Percentiles rank a stretch among this genome's conserved stretches.
phyloP scores from a whole-genome alignment of 2,113 vertebrate genomes.

The Pica pica region DNA sequence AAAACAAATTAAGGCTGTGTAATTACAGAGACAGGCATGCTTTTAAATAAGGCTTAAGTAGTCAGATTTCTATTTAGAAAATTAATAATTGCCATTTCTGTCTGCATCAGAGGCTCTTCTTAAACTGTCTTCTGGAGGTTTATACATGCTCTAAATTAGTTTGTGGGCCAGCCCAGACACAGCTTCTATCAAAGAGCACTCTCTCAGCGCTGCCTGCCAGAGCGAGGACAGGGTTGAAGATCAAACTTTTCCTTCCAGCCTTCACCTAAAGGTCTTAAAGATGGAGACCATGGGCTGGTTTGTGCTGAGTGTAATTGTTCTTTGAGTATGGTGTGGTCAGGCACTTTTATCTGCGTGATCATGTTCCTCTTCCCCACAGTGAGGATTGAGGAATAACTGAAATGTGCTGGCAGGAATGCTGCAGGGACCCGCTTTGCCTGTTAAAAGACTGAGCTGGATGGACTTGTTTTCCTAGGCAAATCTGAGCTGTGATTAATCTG shows the following conservation, averaged over 20 bases:
- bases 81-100: constrained; percentile 60
- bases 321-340: neutral
- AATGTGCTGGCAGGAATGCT: neutral
- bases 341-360: neutral
- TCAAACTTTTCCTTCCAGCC: neutral
- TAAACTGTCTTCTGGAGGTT: constrained; percentile 20
- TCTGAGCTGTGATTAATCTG: neutral
- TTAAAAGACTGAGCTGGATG: neutral
- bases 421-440: neutral
- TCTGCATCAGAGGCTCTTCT: neutral
- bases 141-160: neutral
- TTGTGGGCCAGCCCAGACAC: neutral
- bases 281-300: neutral
- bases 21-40: constrained; percentile 65
- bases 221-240: neutral
- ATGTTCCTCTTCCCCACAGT: neutral
- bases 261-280: neutral
- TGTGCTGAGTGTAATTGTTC: neutral
- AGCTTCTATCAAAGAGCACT: neutral
- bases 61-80: constrained; percentile 67
- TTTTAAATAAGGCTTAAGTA: constrained; percentile 69
- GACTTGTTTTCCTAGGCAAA: neutral
- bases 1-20: constrained; percentile 76
- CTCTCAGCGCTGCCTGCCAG: neutral
- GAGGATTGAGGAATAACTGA: neutral